These are phyloP conservation scores for Halcyon badia DNA, from an alignment of 2,797 vertebrate species.

Conservation along the genomic window DNA sequence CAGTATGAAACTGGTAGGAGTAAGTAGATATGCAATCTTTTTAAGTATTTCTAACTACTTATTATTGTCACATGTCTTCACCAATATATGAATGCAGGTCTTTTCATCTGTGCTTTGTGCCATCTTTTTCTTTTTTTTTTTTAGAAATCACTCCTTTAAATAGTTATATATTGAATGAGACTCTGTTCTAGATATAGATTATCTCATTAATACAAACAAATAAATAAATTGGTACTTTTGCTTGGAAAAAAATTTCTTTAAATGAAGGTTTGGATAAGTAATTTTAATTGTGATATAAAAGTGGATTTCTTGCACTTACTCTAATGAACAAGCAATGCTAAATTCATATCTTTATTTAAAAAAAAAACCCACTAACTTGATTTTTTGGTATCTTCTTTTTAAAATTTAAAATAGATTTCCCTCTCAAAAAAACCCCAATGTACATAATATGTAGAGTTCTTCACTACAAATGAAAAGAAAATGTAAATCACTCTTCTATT, in stretches of 20 bases:
- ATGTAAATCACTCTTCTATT: neutral
- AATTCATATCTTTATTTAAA: neutral
- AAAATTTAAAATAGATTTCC: neutral
- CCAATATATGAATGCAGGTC: neutral
- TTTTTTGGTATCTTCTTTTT: neutral
- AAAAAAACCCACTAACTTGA: neutral
- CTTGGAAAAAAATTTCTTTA: neutral
- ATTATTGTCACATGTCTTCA: neutral
- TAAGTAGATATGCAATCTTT: neutral
- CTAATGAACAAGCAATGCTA: neutral
- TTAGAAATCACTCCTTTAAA: neutral
- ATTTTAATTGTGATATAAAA: neutral
- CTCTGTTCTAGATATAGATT: neutral
- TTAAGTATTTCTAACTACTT: neutral
- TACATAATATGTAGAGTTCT: neutral
- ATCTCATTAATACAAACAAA: neutral
- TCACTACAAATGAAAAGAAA: neutral
- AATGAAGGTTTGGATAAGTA: neutral
- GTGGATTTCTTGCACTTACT: neutral
- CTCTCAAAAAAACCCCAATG: neutral
- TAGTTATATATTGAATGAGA: neutral
- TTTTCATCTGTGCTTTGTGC: fast-evolving
- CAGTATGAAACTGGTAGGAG: neutral
- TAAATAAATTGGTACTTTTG: neutral
- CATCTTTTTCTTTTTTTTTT: neutral